Evolutionary conservation across 1,140 invertebrate genomes (phyloP).

Genomic region (Laupala kohalensis): DNA sequence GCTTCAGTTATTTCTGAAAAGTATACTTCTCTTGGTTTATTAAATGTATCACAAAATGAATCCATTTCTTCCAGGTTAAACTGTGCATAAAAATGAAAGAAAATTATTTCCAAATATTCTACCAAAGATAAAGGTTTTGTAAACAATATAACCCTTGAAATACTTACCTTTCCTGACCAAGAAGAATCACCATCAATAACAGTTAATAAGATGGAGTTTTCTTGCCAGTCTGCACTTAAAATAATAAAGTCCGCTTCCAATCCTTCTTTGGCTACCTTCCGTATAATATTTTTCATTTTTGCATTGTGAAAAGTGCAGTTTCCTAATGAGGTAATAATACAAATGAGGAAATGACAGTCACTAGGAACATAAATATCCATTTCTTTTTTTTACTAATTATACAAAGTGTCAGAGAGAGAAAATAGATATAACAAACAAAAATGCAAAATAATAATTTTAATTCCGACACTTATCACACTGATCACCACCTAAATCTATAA

Average conservation of each 20-base stretch:
- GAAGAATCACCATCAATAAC: background rate
- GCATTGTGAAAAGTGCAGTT: no score
- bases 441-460: no score
- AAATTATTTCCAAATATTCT: background rate
- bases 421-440: no score
- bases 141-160: background rate
- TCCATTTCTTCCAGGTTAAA: background rate
- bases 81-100: background rate
- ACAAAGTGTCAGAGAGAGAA: no score
- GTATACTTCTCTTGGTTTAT: background rate
- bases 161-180: background rate
- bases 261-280: background rate
- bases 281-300: background rate
- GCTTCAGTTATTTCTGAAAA: background rate
- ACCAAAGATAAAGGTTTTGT: no score
- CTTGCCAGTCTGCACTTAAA: background rate
- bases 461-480: no score
- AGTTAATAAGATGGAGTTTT: background rate
- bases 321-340: no score
- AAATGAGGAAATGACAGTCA: no score
- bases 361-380: no score
- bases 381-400: no score
- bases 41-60: background rate
- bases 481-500: no score
- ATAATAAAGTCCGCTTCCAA: background rate